Percentiles rank a stretch among this genome's conserved stretches.
Conservation (phyloP, 2,113 vertebrate species). For the Halcyon malimbica region DNA sequence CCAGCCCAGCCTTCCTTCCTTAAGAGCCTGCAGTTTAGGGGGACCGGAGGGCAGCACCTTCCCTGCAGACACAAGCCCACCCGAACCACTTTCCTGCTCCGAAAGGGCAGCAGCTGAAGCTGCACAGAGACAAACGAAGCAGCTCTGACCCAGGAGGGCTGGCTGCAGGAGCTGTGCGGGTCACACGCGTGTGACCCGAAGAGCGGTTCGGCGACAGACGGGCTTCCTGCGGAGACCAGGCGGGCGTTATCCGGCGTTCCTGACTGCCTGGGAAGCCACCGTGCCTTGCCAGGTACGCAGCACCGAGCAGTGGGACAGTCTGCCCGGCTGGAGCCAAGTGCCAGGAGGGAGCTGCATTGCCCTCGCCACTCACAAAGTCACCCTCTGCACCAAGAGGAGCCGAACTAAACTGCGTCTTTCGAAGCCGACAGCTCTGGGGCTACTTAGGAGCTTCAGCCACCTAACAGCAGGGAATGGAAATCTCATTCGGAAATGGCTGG, state of each 20-base stretch:
- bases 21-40: background rate
- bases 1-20: background rate
- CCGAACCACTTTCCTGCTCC: background rate
- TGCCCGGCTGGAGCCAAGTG: rapidly evolving
- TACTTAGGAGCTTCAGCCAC: background rate
- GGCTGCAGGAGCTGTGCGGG: background rate
- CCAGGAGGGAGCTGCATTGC: background rate
- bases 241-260: rapidly evolving
- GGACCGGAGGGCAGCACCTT: background rate
- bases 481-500: background rate
- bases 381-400: background rate
- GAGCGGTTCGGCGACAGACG: background rate
- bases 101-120: background rate
- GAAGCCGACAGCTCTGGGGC: background rate
- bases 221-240: background rate
- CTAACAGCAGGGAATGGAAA: background rate
- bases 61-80: background rate
- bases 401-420: background rate
- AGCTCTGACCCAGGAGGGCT: background rate
- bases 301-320: background rate
- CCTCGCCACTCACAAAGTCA: rapidly evolving
- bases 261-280: background rate
- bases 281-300: background rate
- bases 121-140: background rate
- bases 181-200: rapidly evolving